Percentiles rank a stretch among this genome's conserved stretches.
phyloP scores from a whole-genome alignment of 2,888 invertebrate species.

The Atethmia centrago region DNA sequence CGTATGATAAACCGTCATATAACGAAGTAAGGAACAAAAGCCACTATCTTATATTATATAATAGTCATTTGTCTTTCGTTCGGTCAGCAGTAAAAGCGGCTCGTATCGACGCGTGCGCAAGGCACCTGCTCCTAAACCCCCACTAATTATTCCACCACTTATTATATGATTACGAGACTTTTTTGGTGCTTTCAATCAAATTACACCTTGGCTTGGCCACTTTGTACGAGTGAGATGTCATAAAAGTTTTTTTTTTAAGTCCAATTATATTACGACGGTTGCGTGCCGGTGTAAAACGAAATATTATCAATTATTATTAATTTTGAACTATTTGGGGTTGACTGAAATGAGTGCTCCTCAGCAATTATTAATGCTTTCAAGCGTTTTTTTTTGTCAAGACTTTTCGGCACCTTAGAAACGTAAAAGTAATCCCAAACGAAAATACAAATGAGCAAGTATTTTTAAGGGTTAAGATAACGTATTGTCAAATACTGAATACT shows the following conservation, averaged over 20 bases:
- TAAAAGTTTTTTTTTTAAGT: constrained; percentile 83
- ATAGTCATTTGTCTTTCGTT: constrained; percentile 78
- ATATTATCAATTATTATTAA: constrained; percentile 73
- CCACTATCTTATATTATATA: constrained; percentile 63
- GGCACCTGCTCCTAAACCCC: constrained; percentile 88
- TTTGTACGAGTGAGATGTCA: constrained; percentile 89
- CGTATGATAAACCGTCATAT: constrained; percentile 41
- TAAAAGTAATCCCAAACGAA: constrained; percentile 18
- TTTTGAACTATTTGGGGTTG: constrained; percentile 53
- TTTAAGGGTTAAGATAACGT: constrained; percentile 54
- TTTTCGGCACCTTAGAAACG: not conserved
- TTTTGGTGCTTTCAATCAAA: constrained; percentile 91
- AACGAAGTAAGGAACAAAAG: constrained; percentile 54
- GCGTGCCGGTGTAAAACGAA: constrained; percentile 85
- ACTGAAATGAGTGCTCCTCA: constrained; percentile 28
- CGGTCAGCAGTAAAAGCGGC: constrained; percentile 69
- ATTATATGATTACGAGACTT: constrained; percentile 90
- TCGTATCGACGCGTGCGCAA: constrained; percentile 68
- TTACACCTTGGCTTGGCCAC: constrained; percentile 89
- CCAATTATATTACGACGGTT: constrained; percentile 76
- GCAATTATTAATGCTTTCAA: constrained; percentile 17
- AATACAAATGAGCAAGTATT: constrained; percentile 32
- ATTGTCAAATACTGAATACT: constrained; percentile 64
- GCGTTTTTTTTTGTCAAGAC: constrained; percentile 10
- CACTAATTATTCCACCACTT: constrained; percentile 90